Percentiles rank a stretch among this genome's conserved stretches.
phyloP scores from a whole-genome alignment of 2,888 invertebrate species.

The Apoda limacodes region DNA sequence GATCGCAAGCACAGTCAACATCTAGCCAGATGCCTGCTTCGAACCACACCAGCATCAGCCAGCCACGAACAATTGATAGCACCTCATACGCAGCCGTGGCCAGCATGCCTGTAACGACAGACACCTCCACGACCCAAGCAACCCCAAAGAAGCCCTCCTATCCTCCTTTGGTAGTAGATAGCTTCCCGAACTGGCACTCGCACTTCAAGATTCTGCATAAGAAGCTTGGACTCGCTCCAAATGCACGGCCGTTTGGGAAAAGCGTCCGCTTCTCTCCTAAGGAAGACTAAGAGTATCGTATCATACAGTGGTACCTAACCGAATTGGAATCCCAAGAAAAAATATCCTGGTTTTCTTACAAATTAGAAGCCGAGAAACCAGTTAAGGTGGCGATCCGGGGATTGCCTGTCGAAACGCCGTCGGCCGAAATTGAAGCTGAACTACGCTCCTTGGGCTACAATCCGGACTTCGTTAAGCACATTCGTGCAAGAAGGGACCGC shows the following conservation, averaged over 20 bases:
- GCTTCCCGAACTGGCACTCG: slow-evolving; percentile 6
- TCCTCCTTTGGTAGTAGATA: slow-evolving; percentile 9
- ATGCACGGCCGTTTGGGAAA: slow-evolving; percentile 4
- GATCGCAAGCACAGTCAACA: no score
- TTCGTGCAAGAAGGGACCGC: slow-evolving; percentile 4
- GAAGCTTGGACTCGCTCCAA: slow-evolving; percentile 1
- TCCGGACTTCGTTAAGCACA: no score
- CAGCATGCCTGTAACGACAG: no score
- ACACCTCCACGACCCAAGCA: background rate
- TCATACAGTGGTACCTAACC: no score
- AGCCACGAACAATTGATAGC: no score
- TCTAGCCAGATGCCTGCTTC: no score
- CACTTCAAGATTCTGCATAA: slow-evolving; percentile 4
- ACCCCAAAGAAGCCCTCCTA: no score
- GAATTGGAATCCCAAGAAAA: no score
- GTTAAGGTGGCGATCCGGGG: slow-evolving; percentile 17
- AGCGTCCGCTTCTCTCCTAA: slow-evolving; percentile 5
- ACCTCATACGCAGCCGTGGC: no score
- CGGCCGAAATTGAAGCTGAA: slow-evolving; percentile 3
- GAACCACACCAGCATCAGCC: no score
- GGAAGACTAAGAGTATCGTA: slow-evolving; percentile 8
- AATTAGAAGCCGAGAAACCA: slow-evolving; percentile 10
- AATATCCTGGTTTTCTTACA: slow-evolving; percentile 18
- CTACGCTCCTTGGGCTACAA: no score
- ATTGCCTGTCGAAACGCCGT: no score